Evolutionary conservation across 2,113 vertebrate species (phyloP).

Genomic region (Rhombomys opimus): DNA sequence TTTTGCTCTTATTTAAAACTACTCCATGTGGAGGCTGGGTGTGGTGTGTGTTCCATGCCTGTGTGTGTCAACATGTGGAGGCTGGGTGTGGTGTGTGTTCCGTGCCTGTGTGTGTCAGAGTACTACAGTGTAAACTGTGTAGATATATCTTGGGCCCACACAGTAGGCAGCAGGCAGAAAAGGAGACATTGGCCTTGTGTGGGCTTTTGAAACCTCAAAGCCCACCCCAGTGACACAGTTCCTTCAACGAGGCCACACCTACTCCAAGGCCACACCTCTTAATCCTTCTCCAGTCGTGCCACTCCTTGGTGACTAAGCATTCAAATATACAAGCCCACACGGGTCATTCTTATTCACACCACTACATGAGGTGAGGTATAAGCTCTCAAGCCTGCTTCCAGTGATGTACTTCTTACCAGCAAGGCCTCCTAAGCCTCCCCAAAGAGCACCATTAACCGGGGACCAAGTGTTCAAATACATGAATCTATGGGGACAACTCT

Average conservation of each 20-base stretch:
- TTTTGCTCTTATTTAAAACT: neutral
- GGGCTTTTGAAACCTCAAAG: neutral
- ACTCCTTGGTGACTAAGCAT: neutral
- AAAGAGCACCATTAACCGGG: neutral
- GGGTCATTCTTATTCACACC: too few species aligned
- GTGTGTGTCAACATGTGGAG: neutral
- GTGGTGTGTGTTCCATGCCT: neutral
- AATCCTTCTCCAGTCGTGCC: neutral
- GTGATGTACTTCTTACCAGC: neutral
- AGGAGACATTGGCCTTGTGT: neutral
- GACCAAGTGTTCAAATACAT: neutral
- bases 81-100: neutral
- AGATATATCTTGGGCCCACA: neutral
- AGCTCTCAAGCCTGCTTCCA: neutral
- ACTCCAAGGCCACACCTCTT: neutral
- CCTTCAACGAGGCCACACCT: neutral
- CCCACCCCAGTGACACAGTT: neutral
- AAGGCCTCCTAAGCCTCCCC: neutral
- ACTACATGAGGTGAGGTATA: neutral
- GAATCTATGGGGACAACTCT: neutral
- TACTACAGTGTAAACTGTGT: neutral
- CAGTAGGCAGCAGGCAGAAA: neutral
- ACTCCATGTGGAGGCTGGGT: neutral
- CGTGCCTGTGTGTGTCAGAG: neutral
- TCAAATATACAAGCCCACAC: neutral